Evolutionary conservation across 1,140 invertebrate genomes (phyloP).

Genomic region (Mamestra configurata): DNA sequence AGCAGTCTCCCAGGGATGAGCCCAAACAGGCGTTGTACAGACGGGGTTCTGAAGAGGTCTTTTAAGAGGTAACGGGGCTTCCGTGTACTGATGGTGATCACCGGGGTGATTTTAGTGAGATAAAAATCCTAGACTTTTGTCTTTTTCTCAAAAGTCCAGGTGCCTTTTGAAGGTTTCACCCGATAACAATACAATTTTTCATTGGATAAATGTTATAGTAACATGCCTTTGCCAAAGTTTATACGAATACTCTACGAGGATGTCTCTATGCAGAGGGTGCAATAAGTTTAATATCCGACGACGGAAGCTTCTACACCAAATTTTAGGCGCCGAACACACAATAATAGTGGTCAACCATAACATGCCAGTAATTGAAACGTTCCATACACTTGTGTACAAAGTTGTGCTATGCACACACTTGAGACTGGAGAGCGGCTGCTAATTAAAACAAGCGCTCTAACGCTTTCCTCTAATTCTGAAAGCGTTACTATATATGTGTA

Average conservation of each 20-base stretch:
- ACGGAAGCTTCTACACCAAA: neutral
- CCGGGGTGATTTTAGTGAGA: no score
- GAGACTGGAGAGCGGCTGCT: constrained; percentile 33
- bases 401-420: constrained; percentile 42
- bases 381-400: constrained; percentile 28
- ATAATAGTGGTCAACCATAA: constrained; percentile 32
- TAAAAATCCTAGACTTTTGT: no score
- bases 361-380: constrained; percentile 37
- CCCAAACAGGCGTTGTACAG: no score
- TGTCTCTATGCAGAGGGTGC: neutral
- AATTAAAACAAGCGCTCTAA: constrained; percentile 50
- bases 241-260: neutral
- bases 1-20: no score
- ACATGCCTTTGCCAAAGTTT: neutral
- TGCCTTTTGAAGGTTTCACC: no score
- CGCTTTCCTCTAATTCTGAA: constrained; percentile 48
- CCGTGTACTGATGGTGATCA: no score
- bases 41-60: no score
- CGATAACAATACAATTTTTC: no score
- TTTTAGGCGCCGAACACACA: constrained; percentile 23
- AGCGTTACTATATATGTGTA: constrained; percentile 22
- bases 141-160: no score
- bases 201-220: neutral
- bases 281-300: neutral
- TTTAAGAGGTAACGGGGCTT: no score